Conservation (phyloP, 1,140 invertebrate genomes). For the Archegozetes longisetosus region DNA sequence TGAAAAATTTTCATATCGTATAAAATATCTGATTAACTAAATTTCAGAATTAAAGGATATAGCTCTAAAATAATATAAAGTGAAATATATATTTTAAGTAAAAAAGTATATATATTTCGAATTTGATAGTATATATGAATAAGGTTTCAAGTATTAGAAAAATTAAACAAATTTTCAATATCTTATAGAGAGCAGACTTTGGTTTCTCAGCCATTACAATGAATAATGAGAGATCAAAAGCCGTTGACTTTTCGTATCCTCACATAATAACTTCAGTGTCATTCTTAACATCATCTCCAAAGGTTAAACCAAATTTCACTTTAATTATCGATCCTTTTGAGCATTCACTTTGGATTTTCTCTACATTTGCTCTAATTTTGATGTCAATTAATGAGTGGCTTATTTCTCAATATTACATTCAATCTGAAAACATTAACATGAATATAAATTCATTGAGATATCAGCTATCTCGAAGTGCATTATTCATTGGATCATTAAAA, state of each 20-base stretch:
- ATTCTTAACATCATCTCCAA: conserved; percentile 5
- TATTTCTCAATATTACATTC: background rate
- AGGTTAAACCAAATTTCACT: background rate
- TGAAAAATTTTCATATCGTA: background rate
- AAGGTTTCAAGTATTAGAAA: background rate
- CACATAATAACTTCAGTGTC: conserved; percentile 8
- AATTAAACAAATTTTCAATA: background rate
- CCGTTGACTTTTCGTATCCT: conserved; percentile 4
- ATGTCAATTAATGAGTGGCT: background rate
- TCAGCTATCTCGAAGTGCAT: background rate
- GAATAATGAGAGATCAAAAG: conserved; percentile 2
- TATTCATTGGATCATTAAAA: background rate
- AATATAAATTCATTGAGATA: conserved; percentile 3
- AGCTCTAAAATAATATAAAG: too few relatives aligned
- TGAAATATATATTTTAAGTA: background rate
- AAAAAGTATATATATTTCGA: too few relatives aligned
- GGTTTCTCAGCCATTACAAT: background rate
- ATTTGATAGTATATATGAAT: too few relatives aligned
- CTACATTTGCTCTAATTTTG: background rate
- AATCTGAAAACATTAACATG: background rate
- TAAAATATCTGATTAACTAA: too few relatives aligned
- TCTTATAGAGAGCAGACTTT: background rate
- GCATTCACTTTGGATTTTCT: background rate
- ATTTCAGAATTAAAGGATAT: too few relatives aligned
- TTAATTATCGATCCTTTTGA: background rate